A percentile compares a stretch with the other conserved stretches of the same genome.
Conservation (phyloP, 2,113 vertebrate genomes). For the Hippocampus mohnikei region DNA sequence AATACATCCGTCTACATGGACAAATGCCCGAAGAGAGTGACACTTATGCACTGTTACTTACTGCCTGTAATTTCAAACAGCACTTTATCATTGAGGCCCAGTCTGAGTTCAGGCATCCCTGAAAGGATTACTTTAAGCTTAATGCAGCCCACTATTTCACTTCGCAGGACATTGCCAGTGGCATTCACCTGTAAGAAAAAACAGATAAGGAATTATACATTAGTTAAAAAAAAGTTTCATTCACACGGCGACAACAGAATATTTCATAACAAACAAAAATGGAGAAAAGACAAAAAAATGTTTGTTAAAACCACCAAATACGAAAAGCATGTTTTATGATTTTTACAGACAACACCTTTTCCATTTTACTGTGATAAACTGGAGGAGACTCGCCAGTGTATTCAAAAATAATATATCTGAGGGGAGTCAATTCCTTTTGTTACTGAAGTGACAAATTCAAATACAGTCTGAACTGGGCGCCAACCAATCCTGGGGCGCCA, state of each 20-base stretch:
- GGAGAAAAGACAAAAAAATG: neutral
- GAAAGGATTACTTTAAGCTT: conserved; percentile 88
- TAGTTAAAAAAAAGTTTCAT: too few species aligned
- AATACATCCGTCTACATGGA: neutral
- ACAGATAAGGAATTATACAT: too few species aligned
- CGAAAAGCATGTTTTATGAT: neutral
- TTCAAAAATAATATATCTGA: too few species aligned
- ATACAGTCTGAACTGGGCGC: too few species aligned
- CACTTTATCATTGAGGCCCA: conserved; percentile 89
- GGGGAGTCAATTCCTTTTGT: too few species aligned
- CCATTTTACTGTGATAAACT: neutral
- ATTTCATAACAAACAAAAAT: neutral
- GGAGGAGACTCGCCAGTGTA: too few species aligned
- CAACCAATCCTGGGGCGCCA: too few species aligned
- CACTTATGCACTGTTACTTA: conserved; percentile 63
- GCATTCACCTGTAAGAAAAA: conserved; percentile 75
- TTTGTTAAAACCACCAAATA: neutral
- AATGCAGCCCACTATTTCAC: conserved; percentile 85
- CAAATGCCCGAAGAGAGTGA: neutral
- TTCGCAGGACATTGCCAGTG: conserved; percentile 81
- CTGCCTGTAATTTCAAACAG: conserved; percentile 89
- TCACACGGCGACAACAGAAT: neutral
- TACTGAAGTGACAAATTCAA: too few species aligned
- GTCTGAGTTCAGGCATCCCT: conserved; percentile 87
- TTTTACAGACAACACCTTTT: neutral